A percentile compares a stretch with the other conserved stretches of the same genome.
phyloP scores from a whole-genome alignment of 53 echinoderm and acorn worm species.

The Stichopus horrens region DNA sequence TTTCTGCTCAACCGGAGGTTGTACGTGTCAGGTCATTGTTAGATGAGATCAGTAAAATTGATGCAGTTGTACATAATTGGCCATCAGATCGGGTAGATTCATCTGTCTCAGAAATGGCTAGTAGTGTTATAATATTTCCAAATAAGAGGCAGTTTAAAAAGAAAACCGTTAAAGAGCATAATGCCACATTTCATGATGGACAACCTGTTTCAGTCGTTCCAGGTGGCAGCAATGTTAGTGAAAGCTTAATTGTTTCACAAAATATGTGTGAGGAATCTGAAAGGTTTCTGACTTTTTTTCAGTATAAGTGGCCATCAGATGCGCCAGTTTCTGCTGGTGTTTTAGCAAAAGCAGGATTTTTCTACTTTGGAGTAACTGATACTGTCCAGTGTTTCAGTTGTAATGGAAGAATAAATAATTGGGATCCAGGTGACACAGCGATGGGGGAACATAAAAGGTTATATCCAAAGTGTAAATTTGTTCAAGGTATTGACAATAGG shows the following conservation, averaged over 20 bases:
- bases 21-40: background rate
- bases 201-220: background rate
- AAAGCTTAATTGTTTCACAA: background rate
- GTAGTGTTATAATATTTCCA: background rate
- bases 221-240: background rate
- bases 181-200: conserved; percentile 31
- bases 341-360: conserved; percentile 42
- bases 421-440: conserved; percentile 15
- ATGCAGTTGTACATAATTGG: background rate
- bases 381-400: conserved; percentile 44
- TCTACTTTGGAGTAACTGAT: background rate
- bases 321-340: background rate
- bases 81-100: background rate
- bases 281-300: background rate
- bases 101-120: background rate
- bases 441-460: conserved; percentile 43
- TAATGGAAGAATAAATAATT: conserved; percentile 1
- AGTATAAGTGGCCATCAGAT: background rate
- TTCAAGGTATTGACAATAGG: conserved; percentile 1
- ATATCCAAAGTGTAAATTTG: conserved; percentile 43
- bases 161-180: background rate
- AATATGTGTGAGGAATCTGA: conserved; percentile 5
- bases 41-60: background rate
- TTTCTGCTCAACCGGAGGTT: background rate
- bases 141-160: background rate